These are phyloP conservation scores for Lagopus leucura DNA, from an alignment of 2,113 vertebrate species.

Conservation along the genomic window DNA sequence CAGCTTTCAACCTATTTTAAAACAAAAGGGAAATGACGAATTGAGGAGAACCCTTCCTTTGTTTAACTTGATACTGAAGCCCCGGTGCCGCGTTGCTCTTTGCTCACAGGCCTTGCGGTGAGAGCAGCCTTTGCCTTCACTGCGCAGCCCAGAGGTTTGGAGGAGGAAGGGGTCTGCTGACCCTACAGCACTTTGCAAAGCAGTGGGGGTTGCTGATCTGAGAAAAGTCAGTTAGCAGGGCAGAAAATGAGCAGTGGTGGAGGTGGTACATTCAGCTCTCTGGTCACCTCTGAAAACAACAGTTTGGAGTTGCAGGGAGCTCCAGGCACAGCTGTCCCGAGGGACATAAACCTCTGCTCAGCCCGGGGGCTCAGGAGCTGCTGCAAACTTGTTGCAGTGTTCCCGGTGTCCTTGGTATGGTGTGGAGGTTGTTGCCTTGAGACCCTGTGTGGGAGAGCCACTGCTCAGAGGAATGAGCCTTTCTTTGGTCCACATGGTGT, in stretches of 20 bases:
- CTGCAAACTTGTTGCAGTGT: neutral
- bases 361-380: fast-evolving
- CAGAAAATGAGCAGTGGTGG: neutral
- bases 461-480: fast-evolving
- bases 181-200: neutral
- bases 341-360: fast-evolving
- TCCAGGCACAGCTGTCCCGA: fast-evolving
- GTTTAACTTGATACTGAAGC: neutral
- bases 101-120: neutral
- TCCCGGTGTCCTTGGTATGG: neutral
- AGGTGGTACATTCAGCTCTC: neutral
- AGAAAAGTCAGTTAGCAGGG: neutral
- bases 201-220: neutral
- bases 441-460: neutral
- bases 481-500: fast-evolving
- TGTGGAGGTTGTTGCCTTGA: fast-evolving
- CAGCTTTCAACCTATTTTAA: neutral
- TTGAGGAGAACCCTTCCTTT: neutral
- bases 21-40: neutral
- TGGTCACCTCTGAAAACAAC: neutral
- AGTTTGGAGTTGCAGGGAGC: neutral
- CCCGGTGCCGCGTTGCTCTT: neutral
- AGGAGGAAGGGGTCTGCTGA: neutral
- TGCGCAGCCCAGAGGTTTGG: neutral
- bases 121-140: neutral